Percentiles rank a stretch among this genome's conserved stretches.
Evolutionary conservation across 2,888 invertebrate species (phyloP).

Genomic region (Gasteruption jaculator): DNA sequence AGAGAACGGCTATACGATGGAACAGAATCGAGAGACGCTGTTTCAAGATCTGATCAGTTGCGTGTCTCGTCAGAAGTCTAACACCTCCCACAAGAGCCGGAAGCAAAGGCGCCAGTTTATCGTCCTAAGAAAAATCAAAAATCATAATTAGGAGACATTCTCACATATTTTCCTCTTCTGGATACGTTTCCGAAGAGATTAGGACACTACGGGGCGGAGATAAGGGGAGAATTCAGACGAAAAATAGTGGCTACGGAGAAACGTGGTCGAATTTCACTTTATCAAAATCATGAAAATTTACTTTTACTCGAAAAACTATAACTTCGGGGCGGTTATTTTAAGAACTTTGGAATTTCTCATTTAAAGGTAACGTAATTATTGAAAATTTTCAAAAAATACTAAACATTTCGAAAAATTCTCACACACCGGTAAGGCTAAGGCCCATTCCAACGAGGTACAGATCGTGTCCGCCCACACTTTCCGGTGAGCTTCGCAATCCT

Average conservation of each 20-base stretch:
- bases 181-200: conserved; percentile 23
- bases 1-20: conserved; percentile 54
- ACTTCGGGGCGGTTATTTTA: background rate
- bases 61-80: conserved; percentile 57
- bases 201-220: no score
- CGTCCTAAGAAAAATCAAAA: conserved; percentile 42
- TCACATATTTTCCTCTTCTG: conserved; percentile 22
- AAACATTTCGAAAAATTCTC: background rate
- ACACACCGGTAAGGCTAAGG: conserved; percentile 59
- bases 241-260: no score
- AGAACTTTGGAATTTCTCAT: background rate
- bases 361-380: background rate
- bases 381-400: background rate
- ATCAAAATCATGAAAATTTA: no score
- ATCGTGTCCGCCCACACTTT: conserved; percentile 82
- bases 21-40: conserved; percentile 57
- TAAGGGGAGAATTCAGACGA: no score
- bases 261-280: no score
- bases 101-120: conserved; percentile 55
- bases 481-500: conserved; percentile 83
- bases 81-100: conserved; percentile 59
- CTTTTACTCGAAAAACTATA: no score
- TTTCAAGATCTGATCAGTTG: conserved; percentile 55
- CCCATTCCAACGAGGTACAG: conserved; percentile 78
- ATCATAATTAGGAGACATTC: no score